Percentiles rank a stretch among this genome's conserved stretches.
Evolutionary conservation across 2,888 invertebrate genomes (phyloP).

Genomic region (Synergus gifuensis): DNA sequence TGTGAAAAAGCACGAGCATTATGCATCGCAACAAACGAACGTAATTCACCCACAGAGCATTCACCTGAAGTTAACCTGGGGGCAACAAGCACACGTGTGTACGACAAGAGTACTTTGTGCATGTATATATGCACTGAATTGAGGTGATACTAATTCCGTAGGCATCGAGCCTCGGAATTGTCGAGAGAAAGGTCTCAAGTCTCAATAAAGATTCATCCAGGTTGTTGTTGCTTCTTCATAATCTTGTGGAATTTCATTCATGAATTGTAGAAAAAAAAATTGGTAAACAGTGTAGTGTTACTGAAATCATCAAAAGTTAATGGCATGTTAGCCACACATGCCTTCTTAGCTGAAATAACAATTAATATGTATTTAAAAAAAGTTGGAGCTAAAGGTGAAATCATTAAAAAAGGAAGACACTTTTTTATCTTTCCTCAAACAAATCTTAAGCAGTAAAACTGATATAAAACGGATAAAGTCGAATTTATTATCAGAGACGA

Average conservation of each 20-base stretch:
- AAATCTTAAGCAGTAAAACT: neutral
- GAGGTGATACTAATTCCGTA: constrained; percentile 7
- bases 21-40: constrained; percentile 17
- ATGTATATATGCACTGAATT: neutral
- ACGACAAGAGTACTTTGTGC: neutral
- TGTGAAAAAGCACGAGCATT: constrained; percentile 28
- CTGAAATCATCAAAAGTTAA: no score
- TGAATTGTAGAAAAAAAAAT: neutral
- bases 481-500: neutral
- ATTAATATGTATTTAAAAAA: neutral
- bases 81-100: constrained; percentile 26
- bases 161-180: neutral
- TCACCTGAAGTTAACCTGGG: constrained; percentile 37
- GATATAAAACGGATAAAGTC: neutral
- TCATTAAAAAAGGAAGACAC: no score
- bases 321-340: no score
- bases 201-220: neutral
- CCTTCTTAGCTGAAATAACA: no score
- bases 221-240: neutral
- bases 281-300: no score
- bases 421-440: neutral
- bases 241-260: neutral
- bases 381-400: neutral
- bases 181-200: neutral
- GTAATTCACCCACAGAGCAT: constrained; percentile 30